Percentiles rank a stretch among this genome's conserved stretches.
These are phyloP conservation scores for Notolabrus celidotus DNA, from an alignment of 2,797 vertebrate genomes.

Conservation along the genomic window DNA sequence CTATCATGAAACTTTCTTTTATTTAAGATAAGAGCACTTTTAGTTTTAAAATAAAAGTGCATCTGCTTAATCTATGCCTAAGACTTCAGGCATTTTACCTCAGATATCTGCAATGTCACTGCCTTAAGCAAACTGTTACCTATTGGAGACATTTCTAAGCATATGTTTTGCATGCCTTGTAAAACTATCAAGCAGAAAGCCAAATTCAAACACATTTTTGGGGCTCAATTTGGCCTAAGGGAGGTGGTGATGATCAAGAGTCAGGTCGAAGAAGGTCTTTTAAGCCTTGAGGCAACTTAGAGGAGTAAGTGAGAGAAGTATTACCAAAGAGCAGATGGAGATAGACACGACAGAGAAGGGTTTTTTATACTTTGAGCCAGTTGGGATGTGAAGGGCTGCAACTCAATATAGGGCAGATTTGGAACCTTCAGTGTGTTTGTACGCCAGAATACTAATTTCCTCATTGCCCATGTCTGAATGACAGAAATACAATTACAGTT, in stretches of 20 bases:
- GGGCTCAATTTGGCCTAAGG: constrained; percentile 6
- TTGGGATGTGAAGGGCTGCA: constrained; percentile 12
- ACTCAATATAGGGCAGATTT: background rate
- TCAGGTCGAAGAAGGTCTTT: constrained; percentile 23
- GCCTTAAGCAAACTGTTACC: constrained; percentile 19
- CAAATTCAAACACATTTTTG: constrained; percentile 13
- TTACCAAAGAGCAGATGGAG: constrained; percentile 21
- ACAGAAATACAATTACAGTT: constrained; percentile 40
- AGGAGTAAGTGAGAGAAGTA: constrained; percentile 23
- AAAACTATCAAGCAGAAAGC: constrained; percentile 4
- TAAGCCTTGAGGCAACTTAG: constrained; percentile 24
- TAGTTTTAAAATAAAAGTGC: background rate
- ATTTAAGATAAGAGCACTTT: background rate
- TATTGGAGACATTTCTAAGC: constrained; percentile 6
- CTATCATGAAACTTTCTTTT: background rate
- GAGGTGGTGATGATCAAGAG: constrained; percentile 29
- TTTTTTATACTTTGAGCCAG: constrained; percentile 15
- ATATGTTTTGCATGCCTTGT: constrained; percentile 7
- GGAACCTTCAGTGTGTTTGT: constrained; percentile 16
- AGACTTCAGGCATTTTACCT: constrained; percentile 20
- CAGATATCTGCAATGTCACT: background rate
- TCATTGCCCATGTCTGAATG: constrained; percentile 19
- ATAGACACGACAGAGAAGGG: constrained; percentile 2
- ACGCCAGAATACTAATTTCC: constrained; percentile 20
- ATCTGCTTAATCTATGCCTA: background rate